Base-by-base conservation (phyloP, 2,888 invertebrate genomes). In the Agrochola lota region DNA sequence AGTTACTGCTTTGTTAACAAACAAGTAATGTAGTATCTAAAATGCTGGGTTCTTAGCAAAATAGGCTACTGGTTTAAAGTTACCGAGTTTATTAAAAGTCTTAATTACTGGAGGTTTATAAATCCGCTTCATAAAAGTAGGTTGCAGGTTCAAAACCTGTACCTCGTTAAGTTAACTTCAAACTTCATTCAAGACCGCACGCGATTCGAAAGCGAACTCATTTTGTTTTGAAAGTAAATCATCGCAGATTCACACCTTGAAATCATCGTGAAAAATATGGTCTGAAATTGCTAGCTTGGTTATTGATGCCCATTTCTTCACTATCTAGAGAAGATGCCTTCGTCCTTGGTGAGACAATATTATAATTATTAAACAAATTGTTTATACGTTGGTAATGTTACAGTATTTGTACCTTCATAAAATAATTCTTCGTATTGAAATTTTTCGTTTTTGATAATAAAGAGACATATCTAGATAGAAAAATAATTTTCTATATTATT, bases 1-100 rank as follows among this genome's bases (percentile, higher is more conserved):
- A 60, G 74, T 82, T 60, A 30, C 26, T 70, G 72, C 67, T 87
- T 85, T 85, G 78, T 74, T 76, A 59, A 26, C 60, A 73, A 84
- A 82, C 52, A 84, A 71, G 66, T 60, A 35, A 70, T 43, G 64
- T 52, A 49, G 12, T 12, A 35, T 63, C 52, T 70, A 70, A 70
- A 72, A 81, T 40, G 70, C 15, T 35, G 15, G 12, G 23, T 30
- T 35, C 49, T 70, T 52, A 40, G 46, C 64, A 26, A 78, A 81
- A 72, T 62, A 68, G 40, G 30, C 46, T 17, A 70, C 60, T n/a
- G 40, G 66, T 62, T 43, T 57, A 5, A 63, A 40, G 59, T 64
- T 76, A 52, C 55, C 62, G n/a, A 20, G 26, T 82, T 76, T 67
- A n/a, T 62, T 49, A 46, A 26, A 46, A 46, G 15, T 11, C 4